Evolutionary conservation across 2,888 invertebrate genomes (phyloP), one percentile per base, ranked within the genome.

Genomic region (Tenthredo distinguenda): DNA sequence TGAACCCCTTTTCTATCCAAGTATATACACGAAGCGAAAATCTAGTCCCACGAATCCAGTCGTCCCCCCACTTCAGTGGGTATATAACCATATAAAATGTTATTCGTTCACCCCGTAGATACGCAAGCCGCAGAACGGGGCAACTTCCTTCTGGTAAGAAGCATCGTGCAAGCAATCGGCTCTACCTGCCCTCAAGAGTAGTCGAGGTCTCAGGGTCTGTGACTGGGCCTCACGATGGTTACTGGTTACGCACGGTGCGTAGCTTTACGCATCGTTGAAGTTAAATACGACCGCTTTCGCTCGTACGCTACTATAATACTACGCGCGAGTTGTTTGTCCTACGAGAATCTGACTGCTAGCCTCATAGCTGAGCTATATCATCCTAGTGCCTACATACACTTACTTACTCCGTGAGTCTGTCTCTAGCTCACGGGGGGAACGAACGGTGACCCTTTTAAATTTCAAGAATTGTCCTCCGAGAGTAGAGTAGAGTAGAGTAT

Each of bases 241-340:
- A 83, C 83, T 83, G 83, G 83, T 83, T 83, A 83, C 83, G 83
- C 83, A 83, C 83, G 83, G 83, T 83, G 83, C 83, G 83, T 83
- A 83, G 21, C 83, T 83, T 83, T 47, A 83, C 83, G 83, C 83
- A 83, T 83, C 68, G 83, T 83, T 83, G 83, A 68, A 68, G 83
- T 68, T 83, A 83, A 83, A 83, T 83, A 83, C 83, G 83, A 83
- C 71, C 82, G 43, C 82, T 65, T n/a, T 37, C 37, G n/a, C 31
- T 26, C 55, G 55, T 34, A 34, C 21, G 47, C 43, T 83, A 83
- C 83, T 83, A 65, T 47, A 21, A 34, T 68, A 68, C 68, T 68
- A 68, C 34, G 68, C 31, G 34, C 15, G 40, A 47, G 77, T 77
- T 74, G 40, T 62, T 21, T 26, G 26, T 62, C 62, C 62, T 62